Percentiles rank a stretch among this genome's conserved stretches.
Conservation (phyloP, 2,113 vertebrate genomes). For the Larimichthys crocea region DNA sequence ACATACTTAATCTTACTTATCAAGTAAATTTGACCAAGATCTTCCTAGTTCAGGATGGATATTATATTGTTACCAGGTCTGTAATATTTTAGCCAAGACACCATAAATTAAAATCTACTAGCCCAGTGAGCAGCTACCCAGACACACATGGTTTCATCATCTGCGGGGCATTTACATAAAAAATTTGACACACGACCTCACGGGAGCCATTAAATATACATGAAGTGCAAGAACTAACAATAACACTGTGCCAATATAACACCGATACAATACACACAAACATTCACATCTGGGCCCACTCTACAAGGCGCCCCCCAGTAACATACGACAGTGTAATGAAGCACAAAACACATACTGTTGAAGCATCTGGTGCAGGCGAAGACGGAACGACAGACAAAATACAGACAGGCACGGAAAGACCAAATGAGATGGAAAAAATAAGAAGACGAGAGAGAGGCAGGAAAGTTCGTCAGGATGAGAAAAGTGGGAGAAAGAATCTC, state of each 20-base stretch:
- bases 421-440: neutral
- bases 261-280: conserved; percentile 43
- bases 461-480: neutral
- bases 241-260: conserved; percentile 32
- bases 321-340: conserved; percentile 76
- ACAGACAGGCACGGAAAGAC: conserved; percentile 16
- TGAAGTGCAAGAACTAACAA: conserved; percentile 37
- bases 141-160: conserved; percentile 5
- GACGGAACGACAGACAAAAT: conserved; percentile 30
- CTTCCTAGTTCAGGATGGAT: neutral
- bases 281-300: conserved; percentile 59
- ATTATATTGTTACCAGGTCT: neutral
- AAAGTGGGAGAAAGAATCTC: neutral
- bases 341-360: conserved; percentile 73
- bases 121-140: neutral
- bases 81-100: conserved; percentile 1
- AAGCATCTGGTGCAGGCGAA: conserved; percentile 67
- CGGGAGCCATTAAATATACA: conserved; percentile 37
- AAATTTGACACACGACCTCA: conserved; percentile 22
- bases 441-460: neutral
- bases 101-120: neutral
- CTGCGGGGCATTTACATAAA: conserved; percentile 12
- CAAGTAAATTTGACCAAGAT: neutral
- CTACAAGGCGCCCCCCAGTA: conserved; percentile 38
- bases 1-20: too few relatives aligned